Percentiles rank a stretch among this genome's conserved stretches.
Conservation (phyloP, 2,797 vertebrate species). For the Rhinophrynus dorsalis region DNA sequence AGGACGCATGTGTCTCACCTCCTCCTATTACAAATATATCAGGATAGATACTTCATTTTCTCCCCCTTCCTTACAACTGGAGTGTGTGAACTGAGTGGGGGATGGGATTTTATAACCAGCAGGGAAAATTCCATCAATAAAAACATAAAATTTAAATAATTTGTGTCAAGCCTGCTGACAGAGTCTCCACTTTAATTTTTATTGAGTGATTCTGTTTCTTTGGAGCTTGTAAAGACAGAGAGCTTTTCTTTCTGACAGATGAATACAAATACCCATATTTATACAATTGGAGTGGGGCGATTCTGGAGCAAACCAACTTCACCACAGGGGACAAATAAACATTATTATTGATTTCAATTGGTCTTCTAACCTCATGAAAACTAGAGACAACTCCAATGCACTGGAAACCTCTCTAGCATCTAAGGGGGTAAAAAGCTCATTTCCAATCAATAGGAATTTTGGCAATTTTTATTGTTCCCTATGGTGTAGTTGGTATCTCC, state of each 20-base stretch:
- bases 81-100: neutral
- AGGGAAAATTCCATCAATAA: constrained; percentile 58
- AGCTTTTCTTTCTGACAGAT: neutral
- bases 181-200: constrained; percentile 65
- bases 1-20: fast-evolving
- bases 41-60: neutral
- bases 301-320: too few relatives aligned
- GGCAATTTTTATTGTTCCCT: too few relatives aligned
- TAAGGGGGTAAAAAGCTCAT: too few relatives aligned
- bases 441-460: too few relatives aligned
- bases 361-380: too few relatives aligned
- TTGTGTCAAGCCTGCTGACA: constrained; percentile 65
- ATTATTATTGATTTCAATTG: too few relatives aligned
- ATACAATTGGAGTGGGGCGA: too few relatives aligned
- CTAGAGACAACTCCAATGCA: too few relatives aligned
- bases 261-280: too few relatives aligned
- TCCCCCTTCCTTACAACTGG: neutral
- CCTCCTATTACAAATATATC: neutral
- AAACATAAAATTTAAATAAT: constrained; percentile 70
- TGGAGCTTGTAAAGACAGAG: neutral
- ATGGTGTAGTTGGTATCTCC: too few relatives aligned
- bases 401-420: too few relatives aligned
- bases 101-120: constrained; percentile 38
- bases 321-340: too few relatives aligned
- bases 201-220: constrained; percentile 63